phyloP scores from a whole-genome alignment of 2,113 vertebrate species.

The Gopherus flavomarginatus region DNA sequence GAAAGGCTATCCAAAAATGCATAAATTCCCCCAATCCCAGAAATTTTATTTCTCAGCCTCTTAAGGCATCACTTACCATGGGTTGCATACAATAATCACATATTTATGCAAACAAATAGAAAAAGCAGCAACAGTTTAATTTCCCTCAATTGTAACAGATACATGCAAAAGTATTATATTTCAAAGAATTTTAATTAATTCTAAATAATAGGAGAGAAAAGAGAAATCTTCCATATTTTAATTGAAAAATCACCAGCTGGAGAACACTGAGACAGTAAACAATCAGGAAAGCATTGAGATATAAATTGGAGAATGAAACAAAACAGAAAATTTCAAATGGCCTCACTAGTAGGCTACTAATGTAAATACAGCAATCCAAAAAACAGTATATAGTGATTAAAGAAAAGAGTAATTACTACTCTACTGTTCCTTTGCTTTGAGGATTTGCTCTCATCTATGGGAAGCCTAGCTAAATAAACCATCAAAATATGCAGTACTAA shows the following conservation, averaged over 20 bases:
- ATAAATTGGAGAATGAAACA: constrained; percentile 51
- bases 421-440: constrained; percentile 32
- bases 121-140: constrained; percentile 39
- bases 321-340: constrained; percentile 48
- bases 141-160: constrained; percentile 32
- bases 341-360: constrained; percentile 45
- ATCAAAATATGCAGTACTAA: fast-evolving
- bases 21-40: not conserved
- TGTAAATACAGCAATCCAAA: constrained; percentile 33
- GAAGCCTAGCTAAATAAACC: not conserved
- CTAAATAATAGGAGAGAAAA: constrained; percentile 49
- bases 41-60: not conserved
- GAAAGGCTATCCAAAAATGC: not conserved
- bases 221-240: constrained; percentile 56
- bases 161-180: constrained; percentile 45
- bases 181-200: constrained; percentile 71
- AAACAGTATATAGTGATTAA: not conserved
- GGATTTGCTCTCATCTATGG: not conserved
- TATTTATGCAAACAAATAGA: constrained; percentile 6
- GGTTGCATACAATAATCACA: constrained; percentile 28
- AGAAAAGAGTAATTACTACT: constrained; percentile 19
- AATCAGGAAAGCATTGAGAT: constrained; percentile 21
- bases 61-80: not conserved
- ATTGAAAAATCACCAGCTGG: constrained; percentile 61
- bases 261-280: constrained; percentile 46